Base-by-base conservation (phyloP, 2,797 vertebrate species). In the Oreochromis grahami region DNA sequence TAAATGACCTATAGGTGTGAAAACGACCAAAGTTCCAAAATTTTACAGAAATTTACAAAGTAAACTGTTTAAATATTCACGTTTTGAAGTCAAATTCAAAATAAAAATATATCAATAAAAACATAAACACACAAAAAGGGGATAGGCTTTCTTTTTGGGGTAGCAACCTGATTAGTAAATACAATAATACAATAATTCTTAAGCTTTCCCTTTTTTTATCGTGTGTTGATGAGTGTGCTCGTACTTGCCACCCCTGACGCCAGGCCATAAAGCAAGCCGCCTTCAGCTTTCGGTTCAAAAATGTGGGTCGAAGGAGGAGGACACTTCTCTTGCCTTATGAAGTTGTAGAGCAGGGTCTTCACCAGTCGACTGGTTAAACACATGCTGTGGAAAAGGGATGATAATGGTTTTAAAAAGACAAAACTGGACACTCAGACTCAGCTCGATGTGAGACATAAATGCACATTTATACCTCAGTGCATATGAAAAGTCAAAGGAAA, bases 341-440 rank as follows among this genome's bases (percentile, higher is more conserved):
- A 99, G 95, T 99, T 99, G 89, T 99, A 99, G 6, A 99, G 94
- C 82, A 99, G 96, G 1, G 99, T 99, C 95, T 99, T 99, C 94
- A 99, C 99, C 87, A 99, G 95, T 45, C 98, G 97, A 94, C 98
- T 99, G 51, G 98, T 99, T 36, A 98, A 96, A 1, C 95, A 96
- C 92, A 99, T 94, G 94, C 98, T 99, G 93, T 85, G 63, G 84
- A 26, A 84, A 76, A 76, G 52, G 90, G 4, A 80, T 38, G 41
- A 7, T 78, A 70, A 84, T 1, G 1, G 24, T 13, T 74, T 79
- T 58, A 43, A 76, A 53, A 53, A 43, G 13, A 17, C 5, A 63
- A 38, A 72, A n/a, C 17, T 29, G 6, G 19, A 45, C 32, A 58
- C 34, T 4, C 5, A 10, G 17, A 63, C 58, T 36, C 53, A 55